Conservation (phyloP, 2,888 invertebrate species). For the Ceriagrion tenellum region DNA sequence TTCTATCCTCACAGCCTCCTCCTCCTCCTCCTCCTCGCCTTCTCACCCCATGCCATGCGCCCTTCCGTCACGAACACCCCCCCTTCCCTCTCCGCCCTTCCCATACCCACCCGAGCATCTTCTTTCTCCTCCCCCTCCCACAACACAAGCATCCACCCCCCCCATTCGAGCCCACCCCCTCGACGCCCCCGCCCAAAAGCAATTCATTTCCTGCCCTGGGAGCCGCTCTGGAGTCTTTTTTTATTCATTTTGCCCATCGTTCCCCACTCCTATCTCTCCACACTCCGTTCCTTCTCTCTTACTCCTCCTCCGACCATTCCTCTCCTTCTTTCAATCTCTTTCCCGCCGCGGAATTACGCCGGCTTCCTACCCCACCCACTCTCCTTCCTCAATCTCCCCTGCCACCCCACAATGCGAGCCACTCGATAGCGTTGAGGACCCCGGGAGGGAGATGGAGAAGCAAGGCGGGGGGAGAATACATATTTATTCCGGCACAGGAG, state of each 20-base stretch:
- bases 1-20: background rate
- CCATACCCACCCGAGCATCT: background rate
- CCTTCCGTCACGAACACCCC: background rate
- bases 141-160: too few relatives aligned
- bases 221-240: background rate
- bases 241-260: background rate
- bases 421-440: slow-evolving; percentile 20
- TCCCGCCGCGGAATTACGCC: background rate
- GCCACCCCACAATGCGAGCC: background rate
- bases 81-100: background rate
- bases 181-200: background rate
- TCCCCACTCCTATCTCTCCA: background rate
- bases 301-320: too few relatives aligned
- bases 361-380: background rate
- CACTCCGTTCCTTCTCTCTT: background rate
- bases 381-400: too few relatives aligned
- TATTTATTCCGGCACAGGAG: too few relatives aligned
- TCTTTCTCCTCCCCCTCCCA: background rate
- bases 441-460: background rate
- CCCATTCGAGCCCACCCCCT: too few relatives aligned
- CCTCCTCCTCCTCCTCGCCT: background rate
- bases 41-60: background rate
- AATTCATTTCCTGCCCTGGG: slow-evolving; percentile 36
- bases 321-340: background rate
- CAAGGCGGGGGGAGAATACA: too few relatives aligned